Evolutionary conservation across 2,113 vertebrate genomes (phyloP).

Genomic region (Corynorhinus townsendii): DNA sequence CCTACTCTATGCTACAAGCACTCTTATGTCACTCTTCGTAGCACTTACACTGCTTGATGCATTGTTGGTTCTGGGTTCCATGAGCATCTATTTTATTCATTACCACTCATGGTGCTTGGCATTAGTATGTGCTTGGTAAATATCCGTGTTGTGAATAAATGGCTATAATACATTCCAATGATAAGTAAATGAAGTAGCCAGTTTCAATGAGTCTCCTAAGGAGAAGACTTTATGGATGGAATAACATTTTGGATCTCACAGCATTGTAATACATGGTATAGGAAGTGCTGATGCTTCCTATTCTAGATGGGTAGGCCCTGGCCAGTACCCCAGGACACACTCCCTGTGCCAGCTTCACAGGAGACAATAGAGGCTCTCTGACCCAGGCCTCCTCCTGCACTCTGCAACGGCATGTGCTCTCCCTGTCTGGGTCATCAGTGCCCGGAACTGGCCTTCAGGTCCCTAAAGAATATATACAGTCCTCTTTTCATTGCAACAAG

Average conservation of each 20-base stretch:
- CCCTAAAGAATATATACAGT: background rate
- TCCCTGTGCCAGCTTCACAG: background rate
- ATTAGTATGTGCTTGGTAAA: background rate
- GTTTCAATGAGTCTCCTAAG: background rate
- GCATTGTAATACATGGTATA: fast-evolving
- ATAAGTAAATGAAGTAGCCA: background rate
- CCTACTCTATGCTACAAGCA: background rate
- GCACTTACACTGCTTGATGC: background rate
- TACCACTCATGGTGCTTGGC: background rate
- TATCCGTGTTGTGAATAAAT: background rate
- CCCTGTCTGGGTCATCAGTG: background rate
- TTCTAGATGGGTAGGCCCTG: background rate
- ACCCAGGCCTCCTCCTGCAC: background rate
- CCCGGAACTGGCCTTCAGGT: background rate
- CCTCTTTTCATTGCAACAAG: background rate
- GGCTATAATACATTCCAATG: background rate
- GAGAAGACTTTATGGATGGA: background rate
- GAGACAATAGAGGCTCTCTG: slow-evolving; percentile 3
- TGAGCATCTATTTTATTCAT: background rate
- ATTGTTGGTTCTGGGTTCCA: background rate
- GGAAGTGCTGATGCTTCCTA: background rate
- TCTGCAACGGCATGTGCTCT: background rate
- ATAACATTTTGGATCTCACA: background rate
- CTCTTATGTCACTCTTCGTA: background rate
- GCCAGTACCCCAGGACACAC: background rate